These are phyloP conservation scores for Odontomyia ornata DNA, from an alignment of 2,888 invertebrate species.

Conservation along the genomic window DNA sequence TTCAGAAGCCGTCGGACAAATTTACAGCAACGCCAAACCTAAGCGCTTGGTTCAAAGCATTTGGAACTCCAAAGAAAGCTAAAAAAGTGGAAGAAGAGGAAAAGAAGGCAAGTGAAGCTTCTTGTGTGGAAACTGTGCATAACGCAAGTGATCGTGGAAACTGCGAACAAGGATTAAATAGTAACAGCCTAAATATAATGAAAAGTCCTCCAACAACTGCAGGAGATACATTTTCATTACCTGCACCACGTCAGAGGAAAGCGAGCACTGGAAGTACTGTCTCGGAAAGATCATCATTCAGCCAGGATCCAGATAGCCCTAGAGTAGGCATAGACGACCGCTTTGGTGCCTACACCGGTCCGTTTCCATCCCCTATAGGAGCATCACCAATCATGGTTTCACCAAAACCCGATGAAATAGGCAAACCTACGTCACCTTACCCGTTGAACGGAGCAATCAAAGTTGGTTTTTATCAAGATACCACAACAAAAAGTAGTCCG, in stretches of 20 bases:
- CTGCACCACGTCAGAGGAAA: slow-evolving; percentile 70
- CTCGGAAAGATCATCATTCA: slow-evolving; percentile 80
- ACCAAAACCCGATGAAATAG: slow-evolving; percentile 74
- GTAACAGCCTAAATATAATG: slow-evolving; percentile 57
- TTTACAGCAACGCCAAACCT: slow-evolving; percentile 83
- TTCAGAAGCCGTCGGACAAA: slow-evolving; percentile 63
- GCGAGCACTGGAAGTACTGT: slow-evolving; percentile 83
- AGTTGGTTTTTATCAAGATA: slow-evolving; percentile 89
- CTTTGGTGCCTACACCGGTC: slow-evolving; percentile 72
- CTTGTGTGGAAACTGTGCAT: background rate
- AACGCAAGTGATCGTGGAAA: slow-evolving; percentile 47
- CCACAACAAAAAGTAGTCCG: slow-evolving; percentile 84
- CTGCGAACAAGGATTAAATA: slow-evolving; percentile 50
- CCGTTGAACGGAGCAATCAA: slow-evolving; percentile 84
- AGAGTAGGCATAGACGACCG: slow-evolving; percentile 71
- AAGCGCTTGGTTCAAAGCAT: slow-evolving; percentile 92
- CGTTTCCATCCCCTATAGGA: slow-evolving; percentile 76
- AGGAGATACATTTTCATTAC: slow-evolving; percentile 59
- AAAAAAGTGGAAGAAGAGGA: slow-evolving; percentile 71
- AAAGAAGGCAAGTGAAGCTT: slow-evolving; percentile 51
- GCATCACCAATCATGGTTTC: slow-evolving; percentile 78
- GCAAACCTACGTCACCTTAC: slow-evolving; percentile 72
- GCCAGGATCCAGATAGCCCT: slow-evolving; percentile 79
- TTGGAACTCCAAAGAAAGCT: slow-evolving; percentile 82
- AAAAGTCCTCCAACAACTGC: slow-evolving; percentile 51